Evolutionary conservation across 2,888 invertebrate genomes (phyloP), one percentile per base, ranked within the genome.

Genomic region (Ectropis crepuscularia): DNA sequence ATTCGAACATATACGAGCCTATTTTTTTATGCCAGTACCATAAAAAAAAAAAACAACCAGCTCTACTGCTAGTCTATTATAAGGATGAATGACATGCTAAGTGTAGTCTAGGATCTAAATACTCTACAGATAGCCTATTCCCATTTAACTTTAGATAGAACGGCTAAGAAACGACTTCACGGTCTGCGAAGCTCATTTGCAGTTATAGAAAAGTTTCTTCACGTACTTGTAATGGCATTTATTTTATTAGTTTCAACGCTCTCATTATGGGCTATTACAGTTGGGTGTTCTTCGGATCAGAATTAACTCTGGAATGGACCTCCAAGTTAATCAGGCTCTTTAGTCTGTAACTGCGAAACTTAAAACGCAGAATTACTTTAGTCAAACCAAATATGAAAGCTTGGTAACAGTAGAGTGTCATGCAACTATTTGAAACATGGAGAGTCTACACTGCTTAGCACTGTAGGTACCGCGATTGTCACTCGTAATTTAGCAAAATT

Each of bases 171-270:
- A 72, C 67, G 68, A 63, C 60, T 69, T 67, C 69, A 72, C 72
- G 67, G 70, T 72, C 69, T 70, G 69, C 66, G 58, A 61, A 70
- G 60, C 72, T 70, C 70, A 70, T 70, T 72, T 72, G 65, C 70
- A 68, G 68, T 72, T 72, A 28, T 28, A 68, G 65, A 70, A 70
- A 72, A 72, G 70, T 70, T 67, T 63, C 60, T 53, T 70, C 65
- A 62, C 65, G 54, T 53, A 63, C 65, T 63, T 58, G 63, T 63
- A 69, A 68, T 63, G 53, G 46, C 63, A 66, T 67, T 70, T 70
- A 72, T 70, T 69, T 72, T 70, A 72, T 69, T 69, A 62, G 61
- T 57, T 63, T 63, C 61, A 65, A 63, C 53, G 57, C 62, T 68
- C 70, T 70, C 66, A 65, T 70, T 72, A 72, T 55, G 60, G 63